Percentiles rank a stretch among this genome's conserved stretches.
Evolutionary conservation across 2,113 vertebrate species (phyloP).

Genomic region (Pseudonaja textilis): DNA sequence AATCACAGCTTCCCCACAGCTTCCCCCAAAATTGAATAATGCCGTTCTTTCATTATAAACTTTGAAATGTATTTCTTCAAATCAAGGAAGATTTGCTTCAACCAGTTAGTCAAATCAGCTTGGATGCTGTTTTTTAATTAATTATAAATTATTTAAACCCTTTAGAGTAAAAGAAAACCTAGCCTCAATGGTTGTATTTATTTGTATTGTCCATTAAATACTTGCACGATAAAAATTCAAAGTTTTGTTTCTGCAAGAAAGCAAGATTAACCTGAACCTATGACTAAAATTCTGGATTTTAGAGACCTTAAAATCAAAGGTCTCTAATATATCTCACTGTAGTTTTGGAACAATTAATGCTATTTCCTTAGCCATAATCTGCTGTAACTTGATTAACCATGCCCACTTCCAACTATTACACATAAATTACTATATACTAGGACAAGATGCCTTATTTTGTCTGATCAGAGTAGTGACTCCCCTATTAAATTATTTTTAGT

Average conservation of each 20-base stretch:
- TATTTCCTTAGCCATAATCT: neutral
- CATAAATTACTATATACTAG: neutral
- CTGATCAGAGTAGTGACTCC: neutral
- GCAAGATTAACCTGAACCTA: neutral
- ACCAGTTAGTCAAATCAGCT: neutral
- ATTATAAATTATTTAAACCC: neutral
- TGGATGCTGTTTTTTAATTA: neutral
- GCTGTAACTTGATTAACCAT: neutral
- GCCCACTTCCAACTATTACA: neutral
- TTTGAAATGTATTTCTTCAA: neutral
- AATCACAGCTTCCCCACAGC: neutral
- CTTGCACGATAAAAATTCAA: neutral
- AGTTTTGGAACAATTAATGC: neutral
- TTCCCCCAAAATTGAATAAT: neutral
- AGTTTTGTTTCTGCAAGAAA: neutral
- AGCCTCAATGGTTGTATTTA: neutral
- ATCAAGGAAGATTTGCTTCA: neutral
- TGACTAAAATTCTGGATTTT: neutral
- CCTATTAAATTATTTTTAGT: neutral
- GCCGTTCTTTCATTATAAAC: neutral
- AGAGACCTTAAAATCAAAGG: neutral
- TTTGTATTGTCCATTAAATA: neutral
- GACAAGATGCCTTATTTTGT: neutral
- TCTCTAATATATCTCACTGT: neutral
- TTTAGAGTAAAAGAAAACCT: neutral